Conservation (phyloP, 2,797 vertebrate genomes). For the Hydrophis major region DNA sequence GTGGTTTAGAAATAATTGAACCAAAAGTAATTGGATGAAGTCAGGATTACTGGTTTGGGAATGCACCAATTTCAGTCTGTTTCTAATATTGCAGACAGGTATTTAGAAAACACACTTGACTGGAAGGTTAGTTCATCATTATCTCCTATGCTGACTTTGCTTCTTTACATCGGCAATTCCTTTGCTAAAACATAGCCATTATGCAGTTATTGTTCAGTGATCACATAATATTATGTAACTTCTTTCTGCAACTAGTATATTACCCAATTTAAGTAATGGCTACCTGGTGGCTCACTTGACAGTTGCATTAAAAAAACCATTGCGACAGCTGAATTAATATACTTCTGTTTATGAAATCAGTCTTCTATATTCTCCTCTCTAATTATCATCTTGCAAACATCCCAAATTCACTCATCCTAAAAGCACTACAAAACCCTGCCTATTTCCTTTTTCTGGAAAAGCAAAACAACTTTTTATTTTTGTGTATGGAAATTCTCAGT, state of each 20-base stretch:
- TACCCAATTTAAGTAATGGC: not conserved
- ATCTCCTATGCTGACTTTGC: not conserved
- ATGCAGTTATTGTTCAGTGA: not conserved
- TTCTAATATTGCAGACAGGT: not conserved
- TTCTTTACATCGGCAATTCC: constrained; percentile 1
- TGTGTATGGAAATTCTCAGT: not conserved
- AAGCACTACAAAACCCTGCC: not conserved
- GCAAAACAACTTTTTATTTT: not conserved
- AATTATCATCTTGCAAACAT: not conserved
- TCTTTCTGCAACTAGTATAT: not conserved
- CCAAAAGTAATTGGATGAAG: constrained; percentile 43
- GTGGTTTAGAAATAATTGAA: constrained; percentile 52
- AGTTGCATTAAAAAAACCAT: not conserved
- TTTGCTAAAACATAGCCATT: not conserved
- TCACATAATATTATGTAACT: not conserved
- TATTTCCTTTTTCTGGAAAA: not conserved
- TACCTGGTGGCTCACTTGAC: not conserved
- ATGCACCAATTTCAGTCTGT: not conserved
- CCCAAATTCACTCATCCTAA: not conserved
- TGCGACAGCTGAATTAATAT: not conserved
- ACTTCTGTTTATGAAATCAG: not conserved
- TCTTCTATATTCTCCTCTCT: not conserved
- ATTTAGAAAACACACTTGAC: constrained; percentile 8
- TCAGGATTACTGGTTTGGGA: constrained; percentile 6
- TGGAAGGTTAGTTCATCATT: constrained; percentile 1